Percentiles rank a stretch among this genome's conserved stretches.
Evolutionary conservation across 2,888 invertebrate genomes (phyloP).

Genomic region (Lycia hirtaria): DNA sequence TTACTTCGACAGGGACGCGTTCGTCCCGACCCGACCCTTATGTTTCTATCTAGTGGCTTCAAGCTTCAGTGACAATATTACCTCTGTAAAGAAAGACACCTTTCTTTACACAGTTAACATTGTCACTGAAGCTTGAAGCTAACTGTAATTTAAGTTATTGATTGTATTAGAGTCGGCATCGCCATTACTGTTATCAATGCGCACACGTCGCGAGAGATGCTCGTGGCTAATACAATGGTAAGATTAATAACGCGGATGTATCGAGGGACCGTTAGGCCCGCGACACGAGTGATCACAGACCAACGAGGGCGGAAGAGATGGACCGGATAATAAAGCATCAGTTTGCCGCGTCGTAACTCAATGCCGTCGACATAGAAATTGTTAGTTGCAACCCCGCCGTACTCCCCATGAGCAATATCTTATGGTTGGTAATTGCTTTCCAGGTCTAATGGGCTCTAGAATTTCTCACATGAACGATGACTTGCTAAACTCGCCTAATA

Average conservation of each 20-base stretch:
- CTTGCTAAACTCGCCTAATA: slow-evolving; percentile 32
- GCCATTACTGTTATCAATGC: slow-evolving; percentile 78
- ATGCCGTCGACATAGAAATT: slow-evolving; percentile 78
- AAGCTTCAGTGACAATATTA: slow-evolving; percentile 33
- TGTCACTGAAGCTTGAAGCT: too few species aligned
- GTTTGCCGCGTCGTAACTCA: slow-evolving; percentile 76
- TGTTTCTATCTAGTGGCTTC: slow-evolving; percentile 16
- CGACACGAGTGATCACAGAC: slow-evolving; percentile 77
- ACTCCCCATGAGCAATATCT: slow-evolving; percentile 60
- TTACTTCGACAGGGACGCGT: slow-evolving; percentile 48
- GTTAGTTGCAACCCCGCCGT: slow-evolving; percentile 70
- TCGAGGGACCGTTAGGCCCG: slow-evolving; percentile 72
- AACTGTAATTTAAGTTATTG: slow-evolving; percentile 75
- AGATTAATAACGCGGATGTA: slow-evolving; percentile 82
- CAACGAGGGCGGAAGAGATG: slow-evolving; percentile 84
- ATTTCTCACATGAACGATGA: slow-evolving; percentile 41
- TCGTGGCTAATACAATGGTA: slow-evolving; percentile 78
- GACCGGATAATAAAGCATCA: slow-evolving; percentile 81
- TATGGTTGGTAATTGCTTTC: slow-evolving; percentile 72
- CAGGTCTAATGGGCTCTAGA: slow-evolving; percentile 68
- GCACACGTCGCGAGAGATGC: slow-evolving; percentile 77
- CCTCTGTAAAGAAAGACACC: slow-evolving; percentile 64
- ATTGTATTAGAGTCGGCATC: slow-evolving; percentile 69
- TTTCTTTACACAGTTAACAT: too few species aligned
- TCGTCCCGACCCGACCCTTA: too few species aligned